Evolutionary conservation across 2,888 invertebrate species (phyloP).

Genomic region (Macroteleia sp.): DNA sequence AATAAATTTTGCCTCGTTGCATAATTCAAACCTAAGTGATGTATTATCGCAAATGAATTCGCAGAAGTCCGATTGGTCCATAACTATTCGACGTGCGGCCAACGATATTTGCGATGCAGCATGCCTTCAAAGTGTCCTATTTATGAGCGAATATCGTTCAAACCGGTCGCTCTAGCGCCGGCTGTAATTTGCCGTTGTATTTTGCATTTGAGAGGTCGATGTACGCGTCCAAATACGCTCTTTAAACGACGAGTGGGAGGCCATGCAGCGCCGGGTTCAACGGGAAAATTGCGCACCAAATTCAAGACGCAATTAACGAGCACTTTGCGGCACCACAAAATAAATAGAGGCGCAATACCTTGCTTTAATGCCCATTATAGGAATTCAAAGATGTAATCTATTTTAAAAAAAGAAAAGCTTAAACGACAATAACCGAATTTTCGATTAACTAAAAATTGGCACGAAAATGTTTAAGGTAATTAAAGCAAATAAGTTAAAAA

Average conservation of each 20-base stretch:
- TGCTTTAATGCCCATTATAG: conserved; percentile 39
- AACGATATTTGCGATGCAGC: conserved; percentile 40
- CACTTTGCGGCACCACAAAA: conserved; percentile 9
- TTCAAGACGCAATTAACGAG: conserved; percentile 1
- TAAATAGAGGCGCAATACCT: conserved; percentile 2
- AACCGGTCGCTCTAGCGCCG: conserved; percentile 33
- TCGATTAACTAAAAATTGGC: too few relatives aligned
- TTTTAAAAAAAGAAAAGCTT: too few relatives aligned
- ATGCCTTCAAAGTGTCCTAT: conserved; percentile 44
- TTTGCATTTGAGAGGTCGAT: conserved; percentile 57
- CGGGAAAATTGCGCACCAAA: conserved; percentile 31
- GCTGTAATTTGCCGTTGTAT: conserved; percentile 42
- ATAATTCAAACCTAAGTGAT: too few relatives aligned
- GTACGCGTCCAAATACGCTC: conserved; percentile 52
- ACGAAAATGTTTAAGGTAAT: too few relatives aligned
- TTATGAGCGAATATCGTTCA: conserved; percentile 52
- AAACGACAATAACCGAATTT: too few relatives aligned
- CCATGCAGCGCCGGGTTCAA: conserved; percentile 1
- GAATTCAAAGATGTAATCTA: conserved; percentile 7
- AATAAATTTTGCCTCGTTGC: too few relatives aligned
- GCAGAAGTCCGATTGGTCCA: too few relatives aligned
- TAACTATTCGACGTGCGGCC: too few relatives aligned
- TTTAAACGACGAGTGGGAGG: conserved; percentile 34
- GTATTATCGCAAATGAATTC: too few relatives aligned
- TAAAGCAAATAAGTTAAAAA: too few relatives aligned